Conservation (phyloP, 2,113 vertebrate genomes). For the Barbus barbus region DNA sequence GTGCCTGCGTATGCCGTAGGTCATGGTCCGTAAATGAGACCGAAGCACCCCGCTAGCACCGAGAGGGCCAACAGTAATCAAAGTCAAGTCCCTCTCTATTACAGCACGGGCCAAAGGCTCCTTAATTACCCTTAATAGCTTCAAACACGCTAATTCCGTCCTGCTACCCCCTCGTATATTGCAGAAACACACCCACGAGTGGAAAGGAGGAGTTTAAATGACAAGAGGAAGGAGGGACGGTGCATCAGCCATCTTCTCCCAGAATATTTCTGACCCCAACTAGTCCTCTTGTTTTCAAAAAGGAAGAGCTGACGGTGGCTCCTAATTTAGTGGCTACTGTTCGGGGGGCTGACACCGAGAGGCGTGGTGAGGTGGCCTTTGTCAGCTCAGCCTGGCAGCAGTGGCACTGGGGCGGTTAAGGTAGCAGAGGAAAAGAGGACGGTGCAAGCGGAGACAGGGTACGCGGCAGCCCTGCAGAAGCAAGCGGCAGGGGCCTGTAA, state of each 20-base stretch:
- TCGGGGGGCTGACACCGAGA: constrained; percentile 46
- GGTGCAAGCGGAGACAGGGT: constrained; percentile 68
- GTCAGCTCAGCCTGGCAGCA: constrained; percentile 40
- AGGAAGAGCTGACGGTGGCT: constrained; percentile 41
- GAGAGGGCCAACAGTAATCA: constrained; percentile 87
- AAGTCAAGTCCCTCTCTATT: constrained; percentile 79
- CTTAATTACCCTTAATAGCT: constrained; percentile 95
- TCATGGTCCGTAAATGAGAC: constrained; percentile 75
- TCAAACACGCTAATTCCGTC: constrained; percentile 89
- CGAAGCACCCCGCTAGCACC: constrained; percentile 80
- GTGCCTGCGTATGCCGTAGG: constrained; percentile 17
- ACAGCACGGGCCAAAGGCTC: constrained; percentile 83
- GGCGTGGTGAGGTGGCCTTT: constrained; percentile 47
- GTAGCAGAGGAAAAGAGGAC: constrained; percentile 60
- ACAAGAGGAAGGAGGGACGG: constrained; percentile 53
- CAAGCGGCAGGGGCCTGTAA: constrained; percentile 83
- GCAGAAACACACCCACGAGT: constrained; percentile 56
- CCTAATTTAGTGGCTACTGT: constrained; percentile 51
- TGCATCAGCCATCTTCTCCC: constrained; percentile 61
- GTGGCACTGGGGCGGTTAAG: constrained; percentile 50
- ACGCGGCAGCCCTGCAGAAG: constrained; percentile 72
- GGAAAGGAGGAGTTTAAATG: constrained; percentile 54
- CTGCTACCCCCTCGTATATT: constrained; percentile 72
- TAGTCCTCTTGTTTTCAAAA: constrained; percentile 48
- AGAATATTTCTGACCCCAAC: constrained; percentile 66